Conservation (phyloP, 2,888 invertebrate species). For the Drosophila neoperkinsi region DNA sequence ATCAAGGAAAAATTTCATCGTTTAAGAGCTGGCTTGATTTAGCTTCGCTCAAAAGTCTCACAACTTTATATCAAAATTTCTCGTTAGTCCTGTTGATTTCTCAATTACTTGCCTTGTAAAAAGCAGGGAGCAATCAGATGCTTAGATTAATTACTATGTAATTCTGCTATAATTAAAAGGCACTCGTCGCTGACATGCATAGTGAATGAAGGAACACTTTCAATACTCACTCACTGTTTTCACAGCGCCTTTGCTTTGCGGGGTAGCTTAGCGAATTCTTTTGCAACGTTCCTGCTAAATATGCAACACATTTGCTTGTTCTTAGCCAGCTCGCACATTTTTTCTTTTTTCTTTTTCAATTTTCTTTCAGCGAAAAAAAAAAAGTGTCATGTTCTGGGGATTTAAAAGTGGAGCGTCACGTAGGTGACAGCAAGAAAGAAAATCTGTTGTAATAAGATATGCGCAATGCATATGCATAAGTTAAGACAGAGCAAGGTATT, state of each 20-base stretch:
- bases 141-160: background rate
- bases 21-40: background rate
- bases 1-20: background rate
- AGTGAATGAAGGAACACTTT: conserved; percentile 1
- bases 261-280: conserved; percentile 2
- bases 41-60: background rate
- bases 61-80: background rate
- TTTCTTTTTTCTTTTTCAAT: conserved; percentile 15
- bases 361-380: conserved; percentile 12
- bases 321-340: conserved; percentile 21
- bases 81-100: background rate
- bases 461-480: conserved; percentile 76
- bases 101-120: background rate
- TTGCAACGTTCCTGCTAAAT: conserved; percentile 24
- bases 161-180: conserved; percentile 21
- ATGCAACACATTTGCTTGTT: conserved; percentile 49
- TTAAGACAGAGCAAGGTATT: conserved; percentile 50
- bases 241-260: background rate
- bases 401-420: conserved; percentile 68
- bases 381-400: conserved; percentile 41
- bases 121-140: background rate
- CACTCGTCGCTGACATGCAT: conserved; percentile 3
- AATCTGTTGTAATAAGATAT: conserved; percentile 79
- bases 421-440: conserved; percentile 53
- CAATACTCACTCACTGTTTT: background rate